These are phyloP conservation scores for Python bivittatus DNA, from an alignment of 2,113 vertebrate genomes.

Conservation along the genomic window DNA sequence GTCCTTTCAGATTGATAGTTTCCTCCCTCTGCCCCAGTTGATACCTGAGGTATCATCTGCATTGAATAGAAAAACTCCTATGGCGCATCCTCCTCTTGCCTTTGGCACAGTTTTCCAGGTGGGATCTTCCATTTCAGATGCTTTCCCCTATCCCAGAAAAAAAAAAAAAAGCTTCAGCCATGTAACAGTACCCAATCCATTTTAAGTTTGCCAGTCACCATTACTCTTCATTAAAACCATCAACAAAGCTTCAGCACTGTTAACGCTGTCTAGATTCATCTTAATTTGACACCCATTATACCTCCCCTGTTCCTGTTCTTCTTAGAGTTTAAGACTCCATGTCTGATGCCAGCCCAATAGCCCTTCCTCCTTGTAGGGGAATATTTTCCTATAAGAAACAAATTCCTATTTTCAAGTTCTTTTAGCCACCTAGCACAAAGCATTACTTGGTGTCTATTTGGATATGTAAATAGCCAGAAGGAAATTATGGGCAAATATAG, in stretches of 20 bases:
- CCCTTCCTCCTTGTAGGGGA: background rate
- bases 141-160: background rate
- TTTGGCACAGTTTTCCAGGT: background rate
- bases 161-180: background rate
- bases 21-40: background rate
- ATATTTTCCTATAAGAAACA: background rate
- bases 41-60: background rate
- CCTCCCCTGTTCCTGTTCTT: background rate
- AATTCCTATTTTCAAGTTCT: background rate
- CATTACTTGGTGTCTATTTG: background rate
- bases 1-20: too few relatives aligned
- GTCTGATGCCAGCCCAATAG: background rate
- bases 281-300: background rate
- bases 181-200: background rate
- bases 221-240: background rate
- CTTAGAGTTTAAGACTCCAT: background rate
- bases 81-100: background rate
- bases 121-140: background rate
- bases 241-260: background rate
- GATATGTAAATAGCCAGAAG: background rate
- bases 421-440: background rate
- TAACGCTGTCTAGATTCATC: background rate
- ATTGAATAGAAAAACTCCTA: background rate
- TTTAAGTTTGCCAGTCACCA: background rate
- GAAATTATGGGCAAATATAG: background rate